Percentiles rank a stretch among this genome's conserved stretches.
Conservation (phyloP, 2,888 invertebrate species). For the Nezara viridula region DNA sequence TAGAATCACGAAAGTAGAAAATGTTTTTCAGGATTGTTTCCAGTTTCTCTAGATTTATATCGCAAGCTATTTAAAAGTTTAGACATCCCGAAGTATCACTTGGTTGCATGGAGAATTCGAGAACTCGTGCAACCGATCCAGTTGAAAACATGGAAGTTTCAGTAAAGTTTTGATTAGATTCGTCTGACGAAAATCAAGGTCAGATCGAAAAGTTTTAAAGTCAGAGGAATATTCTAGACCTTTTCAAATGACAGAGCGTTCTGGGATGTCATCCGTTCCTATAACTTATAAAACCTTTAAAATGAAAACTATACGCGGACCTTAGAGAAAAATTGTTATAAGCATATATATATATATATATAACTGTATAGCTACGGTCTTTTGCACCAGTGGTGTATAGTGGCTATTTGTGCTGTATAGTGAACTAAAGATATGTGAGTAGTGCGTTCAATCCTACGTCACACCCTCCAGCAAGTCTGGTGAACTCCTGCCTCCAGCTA, state of each 20-base stretch:
- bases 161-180: slow-evolving; percentile 8
- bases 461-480: too few species aligned
- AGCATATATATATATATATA: too few species aligned
- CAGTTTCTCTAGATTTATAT: slow-evolving; percentile 37
- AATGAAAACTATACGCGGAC: too few species aligned
- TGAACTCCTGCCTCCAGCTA: too few species aligned
- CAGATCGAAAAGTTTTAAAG: neutral
- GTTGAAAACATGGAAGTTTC: neutral
- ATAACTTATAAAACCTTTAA: too few species aligned
- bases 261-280: too few species aligned
- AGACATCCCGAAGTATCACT: neutral
- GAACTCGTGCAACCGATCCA: slow-evolving; percentile 20
- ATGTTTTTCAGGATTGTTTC: neutral
- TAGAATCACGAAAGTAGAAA: neutral
- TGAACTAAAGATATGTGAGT: too few species aligned
- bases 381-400: too few species aligned
- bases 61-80: slow-evolving; percentile 13
- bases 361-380: too few species aligned
- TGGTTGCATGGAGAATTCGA: neutral
- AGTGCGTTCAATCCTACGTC: too few species aligned
- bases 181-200: slow-evolving; percentile 1
- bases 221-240: neutral
- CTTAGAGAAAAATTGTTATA: too few species aligned
- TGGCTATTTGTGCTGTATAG: too few species aligned
- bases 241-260: neutral